Conservation (phyloP, 2,113 vertebrate genomes). For the Climacteris rufus region DNA sequence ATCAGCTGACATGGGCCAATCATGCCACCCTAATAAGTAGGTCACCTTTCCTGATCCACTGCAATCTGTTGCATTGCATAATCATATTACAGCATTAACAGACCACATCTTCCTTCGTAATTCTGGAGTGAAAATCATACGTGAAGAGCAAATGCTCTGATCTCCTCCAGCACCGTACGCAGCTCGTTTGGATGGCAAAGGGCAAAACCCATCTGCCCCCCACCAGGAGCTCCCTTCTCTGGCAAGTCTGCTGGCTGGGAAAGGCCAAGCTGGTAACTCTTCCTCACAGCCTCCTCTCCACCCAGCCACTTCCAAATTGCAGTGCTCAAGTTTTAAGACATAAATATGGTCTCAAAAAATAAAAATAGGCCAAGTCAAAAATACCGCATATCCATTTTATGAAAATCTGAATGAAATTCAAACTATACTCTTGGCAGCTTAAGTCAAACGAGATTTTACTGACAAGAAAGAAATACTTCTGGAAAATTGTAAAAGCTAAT, state of each 20-base stretch:
- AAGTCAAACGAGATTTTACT: background rate
- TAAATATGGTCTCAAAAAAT: background rate
- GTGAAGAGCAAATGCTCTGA: background rate
- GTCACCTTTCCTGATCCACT: constrained; percentile 57
- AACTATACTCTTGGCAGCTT: background rate
- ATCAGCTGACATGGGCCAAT: constrained; percentile 50
- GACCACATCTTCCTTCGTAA: background rate
- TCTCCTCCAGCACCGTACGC: rapidly evolving
- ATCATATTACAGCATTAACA: background rate
- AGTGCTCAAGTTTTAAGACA: background rate
- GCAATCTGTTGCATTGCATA: constrained; percentile 42
- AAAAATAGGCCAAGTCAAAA: background rate
- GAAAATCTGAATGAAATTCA: background rate
- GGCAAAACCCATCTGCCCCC: background rate
- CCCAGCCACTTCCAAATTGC: background rate
- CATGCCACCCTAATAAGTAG: constrained; percentile 39
- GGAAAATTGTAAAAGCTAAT: constrained; percentile 14
- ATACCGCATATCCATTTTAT: background rate
- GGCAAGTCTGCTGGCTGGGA: background rate
- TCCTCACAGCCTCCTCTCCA: background rate
- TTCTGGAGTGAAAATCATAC: background rate
- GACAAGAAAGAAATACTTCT: background rate
- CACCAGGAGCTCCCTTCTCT: background rate
- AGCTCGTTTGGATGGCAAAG: rapidly evolving
- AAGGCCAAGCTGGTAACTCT: background rate